Conservation (phyloP, 2,888 invertebrate species). For the Masnerella sp. region DNA sequence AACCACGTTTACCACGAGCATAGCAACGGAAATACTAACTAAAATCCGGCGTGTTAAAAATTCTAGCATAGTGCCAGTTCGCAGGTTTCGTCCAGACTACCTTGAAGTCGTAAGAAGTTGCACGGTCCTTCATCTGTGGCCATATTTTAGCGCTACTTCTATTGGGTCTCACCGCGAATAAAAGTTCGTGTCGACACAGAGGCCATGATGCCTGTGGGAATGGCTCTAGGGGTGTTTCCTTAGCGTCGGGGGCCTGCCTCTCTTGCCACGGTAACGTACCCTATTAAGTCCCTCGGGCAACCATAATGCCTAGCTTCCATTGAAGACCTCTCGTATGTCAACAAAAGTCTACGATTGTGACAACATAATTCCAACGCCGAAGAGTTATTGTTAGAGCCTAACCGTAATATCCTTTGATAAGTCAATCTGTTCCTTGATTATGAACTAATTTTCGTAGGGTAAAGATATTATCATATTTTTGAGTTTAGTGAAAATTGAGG, state of each 20-base stretch:
- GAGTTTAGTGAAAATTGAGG: too few relatives aligned
- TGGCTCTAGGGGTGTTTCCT: slow-evolving; percentile 77
- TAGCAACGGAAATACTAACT: too few relatives aligned
- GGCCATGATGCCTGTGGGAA: slow-evolving; percentile 73
- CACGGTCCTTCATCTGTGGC: slow-evolving; percentile 63
- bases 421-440: slow-evolving; percentile 2
- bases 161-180: slow-evolving; percentile 61
- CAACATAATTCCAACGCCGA: slow-evolving; percentile 20
- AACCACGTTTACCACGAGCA: too few relatives aligned
- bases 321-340: slow-evolving; percentile 35
- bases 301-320: slow-evolving; percentile 63
- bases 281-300: slow-evolving; percentile 62
- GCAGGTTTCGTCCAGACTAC: slow-evolving; percentile 71
- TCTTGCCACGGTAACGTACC: slow-evolving; percentile 63
- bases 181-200: slow-evolving; percentile 57
- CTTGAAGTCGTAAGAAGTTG: slow-evolving; percentile 64
- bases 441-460: too few relatives aligned
- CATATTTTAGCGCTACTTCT: slow-evolving; percentile 66
- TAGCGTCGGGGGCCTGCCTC: slow-evolving; percentile 72
- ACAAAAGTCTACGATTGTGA: slow-evolving; percentile 22
- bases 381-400: background rate
- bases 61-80: slow-evolving; percentile 17
- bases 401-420: background rate
- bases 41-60: background rate
- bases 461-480: too few relatives aligned